These are phyloP conservation scores for Lytechinus variegatus DNA, from an alignment of 35 echinoderm and acorn worm genomes.

Conservation along the genomic window DNA sequence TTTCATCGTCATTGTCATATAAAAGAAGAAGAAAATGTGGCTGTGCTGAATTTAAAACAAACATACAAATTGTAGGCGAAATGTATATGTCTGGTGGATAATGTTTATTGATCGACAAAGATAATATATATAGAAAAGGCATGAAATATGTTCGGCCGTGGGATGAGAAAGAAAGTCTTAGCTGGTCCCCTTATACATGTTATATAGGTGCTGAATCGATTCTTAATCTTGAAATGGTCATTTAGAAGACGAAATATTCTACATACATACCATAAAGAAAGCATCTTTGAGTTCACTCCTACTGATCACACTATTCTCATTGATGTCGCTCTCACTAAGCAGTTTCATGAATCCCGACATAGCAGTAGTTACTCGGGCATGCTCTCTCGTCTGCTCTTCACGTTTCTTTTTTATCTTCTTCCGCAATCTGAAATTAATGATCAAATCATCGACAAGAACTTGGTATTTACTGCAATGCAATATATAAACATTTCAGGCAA, in stretches of 20 bases:
- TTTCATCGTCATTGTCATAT: no score
- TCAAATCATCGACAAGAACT: not conserved
- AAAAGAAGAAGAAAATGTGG: no score
- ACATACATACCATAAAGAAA: slow-evolving; percentile 61
- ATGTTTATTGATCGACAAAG: not conserved
- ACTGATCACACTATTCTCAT: slow-evolving; percentile 50
- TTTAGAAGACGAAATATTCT: not conserved
- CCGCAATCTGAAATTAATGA: slow-evolving; percentile 54
- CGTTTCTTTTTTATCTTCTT: slow-evolving; percentile 46
- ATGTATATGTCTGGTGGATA: no score
- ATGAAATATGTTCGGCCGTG: no score
- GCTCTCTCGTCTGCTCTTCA: slow-evolving; percentile 45
- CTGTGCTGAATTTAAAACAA: no score
- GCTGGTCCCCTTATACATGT: no score
- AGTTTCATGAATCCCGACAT: slow-evolving; percentile 74
- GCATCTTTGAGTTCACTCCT: slow-evolving; percentile 77
- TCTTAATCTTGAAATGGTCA: no score
- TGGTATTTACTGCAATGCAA: no score
- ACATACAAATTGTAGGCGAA: no score
- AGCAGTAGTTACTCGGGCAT: slow-evolving; percentile 63
- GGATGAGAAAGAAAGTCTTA: not conserved
- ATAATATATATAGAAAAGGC: not conserved
- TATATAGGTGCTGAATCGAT: no score
- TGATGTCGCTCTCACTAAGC: slow-evolving; percentile 62
- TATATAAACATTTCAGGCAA: no score